Evolutionary conservation across 2,888 invertebrate genomes (phyloP).

Genomic region (Iphiclides podalirius): DNA sequence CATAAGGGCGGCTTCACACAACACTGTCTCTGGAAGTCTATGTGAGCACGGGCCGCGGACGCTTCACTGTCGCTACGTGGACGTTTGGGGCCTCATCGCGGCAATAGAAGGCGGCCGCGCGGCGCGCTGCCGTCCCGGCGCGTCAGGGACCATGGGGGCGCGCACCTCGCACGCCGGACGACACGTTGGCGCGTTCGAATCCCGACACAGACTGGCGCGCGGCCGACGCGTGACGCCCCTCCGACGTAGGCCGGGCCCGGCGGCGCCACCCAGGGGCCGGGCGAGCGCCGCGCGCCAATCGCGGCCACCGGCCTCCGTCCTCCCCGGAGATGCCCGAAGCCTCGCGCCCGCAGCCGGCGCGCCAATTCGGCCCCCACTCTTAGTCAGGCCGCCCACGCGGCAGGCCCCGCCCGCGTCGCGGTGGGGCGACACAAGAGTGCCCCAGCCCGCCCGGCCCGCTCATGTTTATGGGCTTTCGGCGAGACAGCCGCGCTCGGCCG

Average conservation of each 20-base stretch:
- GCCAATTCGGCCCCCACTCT: conserved; percentile 67
- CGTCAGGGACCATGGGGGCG: conserved; percentile 66
- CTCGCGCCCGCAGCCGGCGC: too few relatives aligned
- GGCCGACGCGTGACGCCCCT: conserved; percentile 69
- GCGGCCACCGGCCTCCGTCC: conserved; percentile 51
- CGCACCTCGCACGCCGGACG: conserved; percentile 67
- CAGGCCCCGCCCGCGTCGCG: conserved; percentile 57
- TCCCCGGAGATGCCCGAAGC: too few relatives aligned
- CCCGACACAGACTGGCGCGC: conserved; percentile 74
- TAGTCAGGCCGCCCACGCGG: conserved; percentile 38
- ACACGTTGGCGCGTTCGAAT: conserved; percentile 67
- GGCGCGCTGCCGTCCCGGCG: conserved; percentile 73
- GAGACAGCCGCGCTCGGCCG: conserved; percentile 72
- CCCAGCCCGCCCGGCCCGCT: conserved; percentile 67
- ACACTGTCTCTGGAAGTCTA: conserved; percentile 77
- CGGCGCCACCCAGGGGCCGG: conserved; percentile 62
- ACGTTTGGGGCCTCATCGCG: too few relatives aligned
- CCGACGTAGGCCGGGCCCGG: conserved; percentile 73
- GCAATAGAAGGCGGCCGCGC: conserved; percentile 71
- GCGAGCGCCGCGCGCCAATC: conserved; percentile 52
- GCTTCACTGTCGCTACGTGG: too few relatives aligned
- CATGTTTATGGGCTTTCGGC: conserved; percentile 78
- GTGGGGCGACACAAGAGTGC: conserved; percentile 69
- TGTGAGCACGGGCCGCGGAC: conserved; percentile 49
- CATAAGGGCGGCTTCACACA: conserved; percentile 78